phyloP scores from a whole-genome alignment of 37 sponge, comb jelly and placozoan species.

The Chondrilla cf. caribensis region DNA sequence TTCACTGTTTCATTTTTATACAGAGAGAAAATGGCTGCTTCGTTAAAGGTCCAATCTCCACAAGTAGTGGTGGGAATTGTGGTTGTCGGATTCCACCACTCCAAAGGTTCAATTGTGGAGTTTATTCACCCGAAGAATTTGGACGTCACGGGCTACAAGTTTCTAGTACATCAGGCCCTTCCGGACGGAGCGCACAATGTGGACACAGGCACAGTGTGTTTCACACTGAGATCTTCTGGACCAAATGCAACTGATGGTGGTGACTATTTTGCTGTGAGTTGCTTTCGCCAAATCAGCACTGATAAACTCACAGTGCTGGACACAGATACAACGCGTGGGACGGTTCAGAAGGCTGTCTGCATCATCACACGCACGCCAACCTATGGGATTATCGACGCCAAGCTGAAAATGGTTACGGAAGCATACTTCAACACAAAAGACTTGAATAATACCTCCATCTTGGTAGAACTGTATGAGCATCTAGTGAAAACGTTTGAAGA shows the following conservation, averaged over 20 bases:
- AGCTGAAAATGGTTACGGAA: slow-evolving; percentile 57
- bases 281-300: slow-evolving; percentile 61
- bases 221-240: slow-evolving; percentile 25
- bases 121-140: slow-evolving; percentile 37
- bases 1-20: neutral
- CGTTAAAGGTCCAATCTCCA: too few relatives aligned
- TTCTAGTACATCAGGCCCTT: slow-evolving; percentile 55
- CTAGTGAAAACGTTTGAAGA: slow-evolving; percentile 20
- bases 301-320: neutral
- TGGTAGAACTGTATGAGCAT: slow-evolving; percentile 37
- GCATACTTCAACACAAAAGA: slow-evolving; percentile 76
- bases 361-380: slow-evolving; percentile 47
- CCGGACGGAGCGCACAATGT: slow-evolving; percentile 84
- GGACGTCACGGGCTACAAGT: slow-evolving; percentile 35
- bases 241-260: neutral
- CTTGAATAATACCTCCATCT: slow-evolving; percentile 43
- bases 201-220: slow-evolving; percentile 56
- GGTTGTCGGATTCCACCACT: slow-evolving; percentile 59
- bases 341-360: slow-evolving; percentile 73
- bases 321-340: slow-evolving; percentile 48
- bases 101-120: slow-evolving; percentile 65
- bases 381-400: slow-evolving; percentile 58
- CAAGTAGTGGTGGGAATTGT: neutral
- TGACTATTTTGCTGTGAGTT: slow-evolving; percentile 53
- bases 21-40: neutral